Percentiles rank a stretch among this genome's conserved stretches.
These are phyloP conservation scores for Nysson spinosus DNA, from an alignment of 2,888 invertebrate genomes.

Conservation along the genomic window DNA sequence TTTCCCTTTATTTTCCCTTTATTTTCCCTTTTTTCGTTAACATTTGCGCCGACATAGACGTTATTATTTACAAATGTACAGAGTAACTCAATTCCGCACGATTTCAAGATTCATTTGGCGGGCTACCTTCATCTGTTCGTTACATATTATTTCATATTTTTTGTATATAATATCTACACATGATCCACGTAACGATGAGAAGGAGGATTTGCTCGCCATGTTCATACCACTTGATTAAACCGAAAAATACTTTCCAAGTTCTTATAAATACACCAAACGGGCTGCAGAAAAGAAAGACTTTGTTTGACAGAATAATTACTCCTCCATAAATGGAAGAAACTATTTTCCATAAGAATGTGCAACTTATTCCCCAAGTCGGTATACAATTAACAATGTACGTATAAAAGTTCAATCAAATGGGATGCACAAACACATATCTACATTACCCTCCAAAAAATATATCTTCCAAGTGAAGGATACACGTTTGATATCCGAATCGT, in stretches of 20 bases:
- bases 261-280: background rate
- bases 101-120: slow-evolving; percentile 12
- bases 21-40: slow-evolving; percentile 36
- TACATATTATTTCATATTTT: slow-evolving; percentile 9
- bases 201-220: background rate
- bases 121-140: background rate
- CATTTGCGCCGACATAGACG: slow-evolving; percentile 39
- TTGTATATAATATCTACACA: background rate
- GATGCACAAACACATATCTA: slow-evolving; percentile 5
- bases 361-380: slow-evolving; percentile 5
- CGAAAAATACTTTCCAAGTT: slow-evolving; percentile 18
- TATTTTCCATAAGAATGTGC: slow-evolving; percentile 1
- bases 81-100: slow-evolving; percentile 57
- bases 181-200: background rate
- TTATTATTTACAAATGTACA: slow-evolving; percentile 67
- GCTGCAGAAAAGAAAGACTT: background rate
- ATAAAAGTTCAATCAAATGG: slow-evolving; percentile 25
- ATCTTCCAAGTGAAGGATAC: background rate
- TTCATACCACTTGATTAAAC: slow-evolving; percentile 1
- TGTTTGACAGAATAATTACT: background rate
- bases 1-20: background rate
- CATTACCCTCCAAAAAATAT: background rate
- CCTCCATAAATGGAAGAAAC: background rate
- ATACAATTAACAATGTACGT: slow-evolving; percentile 21
- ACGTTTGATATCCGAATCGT: no score